phyloP scores from a whole-genome alignment of 2,888 invertebrate species.

The Erpobdella octoculata region DNA sequence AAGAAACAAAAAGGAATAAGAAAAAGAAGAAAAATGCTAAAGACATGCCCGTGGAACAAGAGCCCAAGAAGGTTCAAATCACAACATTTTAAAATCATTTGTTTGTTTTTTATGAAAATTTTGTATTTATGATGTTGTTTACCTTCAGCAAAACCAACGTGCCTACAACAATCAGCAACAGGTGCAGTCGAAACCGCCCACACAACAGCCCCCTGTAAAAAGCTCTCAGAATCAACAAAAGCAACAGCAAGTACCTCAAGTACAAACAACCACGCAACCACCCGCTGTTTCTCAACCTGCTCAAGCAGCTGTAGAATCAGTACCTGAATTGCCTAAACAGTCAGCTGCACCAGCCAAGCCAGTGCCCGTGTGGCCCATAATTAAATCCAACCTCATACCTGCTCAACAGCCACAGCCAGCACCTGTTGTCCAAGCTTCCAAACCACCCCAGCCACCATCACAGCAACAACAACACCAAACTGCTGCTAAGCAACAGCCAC shows the following conservation, averaged over 20 bases:
- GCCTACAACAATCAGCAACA: conserved; percentile 8
- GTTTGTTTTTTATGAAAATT: too few relatives aligned
- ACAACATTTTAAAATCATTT: too few relatives aligned
- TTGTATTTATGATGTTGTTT: too few relatives aligned
- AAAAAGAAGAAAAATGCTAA: conserved; percentile 3
- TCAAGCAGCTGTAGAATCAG: not conserved
- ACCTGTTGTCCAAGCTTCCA: too few relatives aligned
- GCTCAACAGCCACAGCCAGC: not conserved
- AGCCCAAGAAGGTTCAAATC: too few relatives aligned
- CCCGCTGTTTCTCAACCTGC: not conserved
- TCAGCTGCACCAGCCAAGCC: not conserved
- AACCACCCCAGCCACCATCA: not conserved
- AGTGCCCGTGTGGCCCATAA: not conserved
- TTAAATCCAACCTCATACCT: not conserved
- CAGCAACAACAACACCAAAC: conserved; percentile 11
- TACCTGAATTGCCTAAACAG: not conserved
- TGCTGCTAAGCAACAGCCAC: not conserved
- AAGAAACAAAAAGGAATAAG: conserved; percentile 2
- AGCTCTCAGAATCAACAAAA: not conserved
- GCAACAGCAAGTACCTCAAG: not conserved
- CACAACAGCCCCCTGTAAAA: too few relatives aligned
- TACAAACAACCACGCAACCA: not conserved
- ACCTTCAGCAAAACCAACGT: too few relatives aligned
- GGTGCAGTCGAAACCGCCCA: not conserved
- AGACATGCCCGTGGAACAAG: too few relatives aligned